Conservation (phyloP, 2,888 invertebrate genomes). For the Keiferia lycopersicella region DNA sequence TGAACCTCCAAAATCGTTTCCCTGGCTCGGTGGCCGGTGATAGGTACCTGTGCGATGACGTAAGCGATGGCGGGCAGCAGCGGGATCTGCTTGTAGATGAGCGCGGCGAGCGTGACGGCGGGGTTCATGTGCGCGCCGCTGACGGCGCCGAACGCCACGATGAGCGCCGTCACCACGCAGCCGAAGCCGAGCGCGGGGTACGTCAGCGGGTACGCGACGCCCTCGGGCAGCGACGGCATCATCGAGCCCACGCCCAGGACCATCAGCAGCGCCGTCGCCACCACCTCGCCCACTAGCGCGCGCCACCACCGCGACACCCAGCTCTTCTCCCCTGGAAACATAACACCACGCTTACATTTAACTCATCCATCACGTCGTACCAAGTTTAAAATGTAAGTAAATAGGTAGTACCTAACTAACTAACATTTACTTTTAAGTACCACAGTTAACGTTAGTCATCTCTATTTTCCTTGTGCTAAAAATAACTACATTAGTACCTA, state of each 20-base stretch:
- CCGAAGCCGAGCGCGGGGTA: conserved; percentile 68
- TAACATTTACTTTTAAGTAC: too few relatives aligned
- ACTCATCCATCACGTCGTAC: too few relatives aligned
- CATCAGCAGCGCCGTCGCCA: conserved; percentile 67
- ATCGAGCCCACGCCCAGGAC: conserved; percentile 59
- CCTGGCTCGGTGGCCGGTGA: too few relatives aligned
- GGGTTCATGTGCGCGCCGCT: conserved; percentile 92
- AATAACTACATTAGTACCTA: too few relatives aligned
- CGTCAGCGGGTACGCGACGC: conserved; percentile 43
- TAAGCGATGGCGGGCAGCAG: conserved; percentile 53
- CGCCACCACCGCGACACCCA: conserved; percentile 63
- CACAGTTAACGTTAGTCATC: too few relatives aligned
- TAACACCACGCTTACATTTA: neutral
- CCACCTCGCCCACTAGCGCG: conserved; percentile 59
- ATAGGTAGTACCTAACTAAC: too few relatives aligned
- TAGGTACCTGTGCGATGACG: conserved; percentile 50
- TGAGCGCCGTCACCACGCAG: conserved; percentile 56
- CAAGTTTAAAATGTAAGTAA: too few relatives aligned
- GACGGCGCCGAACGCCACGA: conserved; percentile 83
- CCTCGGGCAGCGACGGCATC: conserved; percentile 39
- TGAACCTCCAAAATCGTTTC: too few relatives aligned
- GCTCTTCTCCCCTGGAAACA: conserved; percentile 36
- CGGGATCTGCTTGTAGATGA: conserved; percentile 76
- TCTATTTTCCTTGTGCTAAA: too few relatives aligned
- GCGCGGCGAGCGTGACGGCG: conserved; percentile 85